phyloP scores from a whole-genome alignment of 2,797 vertebrate species.

The Hydrolagus colliei region DNA sequence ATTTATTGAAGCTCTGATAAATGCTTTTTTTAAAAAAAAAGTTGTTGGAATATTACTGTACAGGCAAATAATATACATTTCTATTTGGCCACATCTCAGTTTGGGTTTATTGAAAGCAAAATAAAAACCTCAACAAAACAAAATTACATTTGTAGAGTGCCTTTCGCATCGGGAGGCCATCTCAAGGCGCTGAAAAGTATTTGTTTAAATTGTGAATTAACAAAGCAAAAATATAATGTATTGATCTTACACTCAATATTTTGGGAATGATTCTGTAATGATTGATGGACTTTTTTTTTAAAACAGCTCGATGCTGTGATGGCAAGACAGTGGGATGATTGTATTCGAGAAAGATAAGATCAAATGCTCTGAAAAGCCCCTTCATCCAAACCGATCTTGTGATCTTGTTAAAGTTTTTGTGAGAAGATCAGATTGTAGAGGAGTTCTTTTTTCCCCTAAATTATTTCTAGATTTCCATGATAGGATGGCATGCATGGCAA shows the following conservation, averaged over 20 bases:
- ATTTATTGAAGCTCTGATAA: background rate
- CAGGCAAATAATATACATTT: background rate
- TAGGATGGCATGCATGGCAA: background rate
- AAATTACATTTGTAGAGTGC: too few species aligned
- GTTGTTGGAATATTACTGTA: slow-evolving; percentile 1
- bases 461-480: background rate
- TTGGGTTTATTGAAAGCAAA: background rate
- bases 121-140: background rate
- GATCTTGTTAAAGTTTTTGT: background rate
- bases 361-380: too few species aligned
- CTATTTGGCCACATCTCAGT: background rate
- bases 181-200: background rate
- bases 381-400: too few species aligned
- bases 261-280: background rate
- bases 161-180: too few species aligned
- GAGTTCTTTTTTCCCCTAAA: background rate
- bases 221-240: background rate
- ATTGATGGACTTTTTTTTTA: too few species aligned
- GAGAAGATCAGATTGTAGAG: background rate
- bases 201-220: background rate
- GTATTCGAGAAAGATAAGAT: too few species aligned
- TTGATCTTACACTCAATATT: slow-evolving; percentile 8
- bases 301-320: too few species aligned
- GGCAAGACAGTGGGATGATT: too few species aligned
- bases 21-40: background rate